Percentiles rank a stretch among this genome's conserved stretches.
phyloP scores from a whole-genome alignment of 2,797 vertebrate species.

The Tauraco hartlaubi region DNA sequence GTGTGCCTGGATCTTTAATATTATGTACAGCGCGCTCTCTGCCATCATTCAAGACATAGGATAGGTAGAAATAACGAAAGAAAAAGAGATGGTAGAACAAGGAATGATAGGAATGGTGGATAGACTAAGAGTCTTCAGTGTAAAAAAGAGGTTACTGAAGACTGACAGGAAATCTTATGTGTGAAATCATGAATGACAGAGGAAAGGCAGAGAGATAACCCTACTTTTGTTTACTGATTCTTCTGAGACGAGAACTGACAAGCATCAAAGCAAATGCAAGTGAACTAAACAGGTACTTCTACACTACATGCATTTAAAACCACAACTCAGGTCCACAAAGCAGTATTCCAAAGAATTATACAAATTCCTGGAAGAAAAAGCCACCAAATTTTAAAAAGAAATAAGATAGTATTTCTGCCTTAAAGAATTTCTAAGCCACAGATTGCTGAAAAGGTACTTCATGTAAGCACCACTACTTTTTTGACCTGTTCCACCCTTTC shows the following conservation, averaged over 20 bases:
- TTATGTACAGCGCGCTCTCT: not conserved
- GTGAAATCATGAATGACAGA: not conserved
- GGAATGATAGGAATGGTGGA: not conserved
- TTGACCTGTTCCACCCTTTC: not conserved
- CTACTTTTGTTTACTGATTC: not conserved
- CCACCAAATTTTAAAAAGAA: not conserved
- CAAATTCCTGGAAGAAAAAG: not conserved
- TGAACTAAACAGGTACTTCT: not conserved
- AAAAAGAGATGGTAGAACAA: not conserved
- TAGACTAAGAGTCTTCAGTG: not conserved
- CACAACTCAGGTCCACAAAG: not conserved
- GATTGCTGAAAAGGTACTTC: not conserved
- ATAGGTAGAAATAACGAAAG: not conserved
- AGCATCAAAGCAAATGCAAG: not conserved
- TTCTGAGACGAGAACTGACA: not conserved
- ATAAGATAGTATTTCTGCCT: not conserved
- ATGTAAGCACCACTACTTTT: not conserved
- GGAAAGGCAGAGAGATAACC: not conserved
- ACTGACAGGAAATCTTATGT: rapidly evolving
- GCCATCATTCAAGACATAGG: rapidly evolving
- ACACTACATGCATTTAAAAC: not conserved
- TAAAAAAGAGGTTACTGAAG: not conserved
- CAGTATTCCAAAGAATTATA: not conserved
- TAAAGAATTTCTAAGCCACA: not conserved
- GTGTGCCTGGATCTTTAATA: not conserved